A percentile compares a stretch with the other conserved stretches of the same genome.
phyloP scores from a whole-genome alignment of 2,797 vertebrate species.

The Xyrichtys novacula region DNA sequence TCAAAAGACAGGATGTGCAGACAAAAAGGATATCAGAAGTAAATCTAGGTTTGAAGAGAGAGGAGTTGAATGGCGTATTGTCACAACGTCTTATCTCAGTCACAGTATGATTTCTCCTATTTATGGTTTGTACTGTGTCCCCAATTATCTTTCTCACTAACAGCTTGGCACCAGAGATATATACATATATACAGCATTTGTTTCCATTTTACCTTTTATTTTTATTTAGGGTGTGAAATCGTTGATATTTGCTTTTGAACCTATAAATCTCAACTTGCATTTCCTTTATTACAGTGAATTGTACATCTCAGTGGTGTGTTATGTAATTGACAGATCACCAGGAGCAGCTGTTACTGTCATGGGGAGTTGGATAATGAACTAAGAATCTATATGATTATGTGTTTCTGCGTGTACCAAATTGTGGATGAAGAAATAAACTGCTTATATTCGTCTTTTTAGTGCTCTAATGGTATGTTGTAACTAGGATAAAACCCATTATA shows the following conservation, averaged over 20 bases:
- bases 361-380: slow-evolving; percentile 23
- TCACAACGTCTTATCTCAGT: slow-evolving; percentile 77
- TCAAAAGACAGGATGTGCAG: slow-evolving; percentile 74
- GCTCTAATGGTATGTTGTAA: too few species aligned
- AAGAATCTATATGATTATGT: slow-evolving; percentile 6
- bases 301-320: slow-evolving; percentile 18
- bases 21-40: slow-evolving; percentile 75
- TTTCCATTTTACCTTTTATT: slow-evolving; percentile 46
- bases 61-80: slow-evolving; percentile 64
- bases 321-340: slow-evolving; percentile 57
- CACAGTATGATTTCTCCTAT: slow-evolving; percentile 68
- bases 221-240: slow-evolving; percentile 37
- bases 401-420: too few species aligned
- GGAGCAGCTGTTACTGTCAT: slow-evolving; percentile 36
- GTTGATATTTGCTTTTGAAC: slow-evolving; percentile 37
- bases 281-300: slow-evolving; percentile 40
- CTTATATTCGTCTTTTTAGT: too few species aligned
- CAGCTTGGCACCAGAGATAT: slow-evolving; percentile 51
- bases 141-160: slow-evolving; percentile 69
- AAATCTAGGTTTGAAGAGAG: slow-evolving; percentile 70
- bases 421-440: too few species aligned
- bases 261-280: slow-evolving; percentile 29
- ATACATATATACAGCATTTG: slow-evolving; percentile 23
- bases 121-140: slow-evolving; percentile 63
- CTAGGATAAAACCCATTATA: too few species aligned